These are phyloP conservation scores for Drosophila phalerata DNA, from an alignment of 2,888 invertebrate genomes.

Conservation along the genomic window DNA sequence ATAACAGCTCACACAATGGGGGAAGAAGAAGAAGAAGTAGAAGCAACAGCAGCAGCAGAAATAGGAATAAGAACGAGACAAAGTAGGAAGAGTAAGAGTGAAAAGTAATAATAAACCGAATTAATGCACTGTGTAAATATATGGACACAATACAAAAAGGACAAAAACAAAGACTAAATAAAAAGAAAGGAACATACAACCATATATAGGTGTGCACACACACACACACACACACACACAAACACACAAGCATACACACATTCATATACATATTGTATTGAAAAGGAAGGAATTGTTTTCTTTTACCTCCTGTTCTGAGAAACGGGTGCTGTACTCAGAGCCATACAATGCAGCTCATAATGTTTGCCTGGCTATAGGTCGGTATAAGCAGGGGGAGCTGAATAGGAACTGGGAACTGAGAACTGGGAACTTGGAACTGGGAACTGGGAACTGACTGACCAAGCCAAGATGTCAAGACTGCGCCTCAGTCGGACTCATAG, in stretches of 20 bases:
- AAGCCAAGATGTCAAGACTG: conserved; percentile 37
- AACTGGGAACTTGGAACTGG: no score
- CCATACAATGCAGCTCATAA: conserved; percentile 38
- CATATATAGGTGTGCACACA: not conserved
- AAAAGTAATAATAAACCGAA: conserved; percentile 65
- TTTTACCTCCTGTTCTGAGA: conserved; percentile 58
- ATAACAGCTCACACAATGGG: conserved; percentile 46
- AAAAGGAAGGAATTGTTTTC: conserved; percentile 54
- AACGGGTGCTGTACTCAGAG: conserved; percentile 41
- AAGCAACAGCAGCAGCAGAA: not conserved
- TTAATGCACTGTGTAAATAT: conserved; percentile 58
- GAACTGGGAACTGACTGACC: conserved; percentile 18
- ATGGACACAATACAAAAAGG: conserved; percentile 39
- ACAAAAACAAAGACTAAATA: conserved; percentile 49
- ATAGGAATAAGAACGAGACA: conserved; percentile 24
- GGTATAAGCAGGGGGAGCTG: conserved; percentile 12
- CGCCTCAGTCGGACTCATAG: not conserved
- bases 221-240: no score
- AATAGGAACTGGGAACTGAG: no score
- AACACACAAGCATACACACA: no score
- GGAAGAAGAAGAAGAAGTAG: not conserved
- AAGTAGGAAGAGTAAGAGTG: conserved; percentile 36
- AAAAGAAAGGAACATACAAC: conserved; percentile 37
- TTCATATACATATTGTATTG: conserved; percentile 25
- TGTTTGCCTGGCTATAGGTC: conserved; percentile 5